Base-by-base conservation (phyloP, 2,797 vertebrate genomes). In the Pseudotriccus pelzelni region DNA sequence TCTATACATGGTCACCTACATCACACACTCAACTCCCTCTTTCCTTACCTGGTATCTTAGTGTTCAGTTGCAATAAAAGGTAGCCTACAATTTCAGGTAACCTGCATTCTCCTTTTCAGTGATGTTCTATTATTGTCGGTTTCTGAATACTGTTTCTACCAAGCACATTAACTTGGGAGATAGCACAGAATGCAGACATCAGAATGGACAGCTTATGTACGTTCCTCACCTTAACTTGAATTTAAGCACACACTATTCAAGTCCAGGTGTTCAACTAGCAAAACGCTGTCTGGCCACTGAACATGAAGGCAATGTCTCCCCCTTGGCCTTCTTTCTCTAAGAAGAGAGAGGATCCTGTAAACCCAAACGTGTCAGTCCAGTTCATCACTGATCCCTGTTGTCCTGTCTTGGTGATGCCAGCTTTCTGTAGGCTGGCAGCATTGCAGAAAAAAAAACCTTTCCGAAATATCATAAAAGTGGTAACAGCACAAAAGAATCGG, bases 331-430 rank as follows among this genome's bases (percentile, higher is more conserved):
- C 80, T 56, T 85, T 92, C 70, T 76, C 32, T 76, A 44, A 49
- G 55, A 68, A 32, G 12, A 43, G 10, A 55, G 49, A 55, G 36
- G 11, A 74, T 39, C 19, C 46, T 63, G 22, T 75, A 79, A 91
- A 78, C 24, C 58, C 18, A 73, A 52, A 58, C 1, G 0, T 93
- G 84, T 85, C 70, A 92, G 17, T 73, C 55, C 58, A 94, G 91
- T 96, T 93, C 20, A 59, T 92, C 86, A 73, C 19, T 88, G 60
- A 70, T 60, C 28, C 68, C 94, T 90, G 41, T 55, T 76, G 53
- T 73, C 77, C 60, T 80, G 6, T 91, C 72, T 81, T 67, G 86
- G 47, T 58, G 70, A 76, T 70, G 77, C 18, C 37, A 94, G n/a
- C 47, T 94, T 84, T 94, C 92, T 89, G 46, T 39, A 78, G 76